Evolutionary conservation across 2,113 vertebrate species (phyloP), one percentile per base, ranked within the genome.

Genomic region (Alaudala cheleensis): DNA sequence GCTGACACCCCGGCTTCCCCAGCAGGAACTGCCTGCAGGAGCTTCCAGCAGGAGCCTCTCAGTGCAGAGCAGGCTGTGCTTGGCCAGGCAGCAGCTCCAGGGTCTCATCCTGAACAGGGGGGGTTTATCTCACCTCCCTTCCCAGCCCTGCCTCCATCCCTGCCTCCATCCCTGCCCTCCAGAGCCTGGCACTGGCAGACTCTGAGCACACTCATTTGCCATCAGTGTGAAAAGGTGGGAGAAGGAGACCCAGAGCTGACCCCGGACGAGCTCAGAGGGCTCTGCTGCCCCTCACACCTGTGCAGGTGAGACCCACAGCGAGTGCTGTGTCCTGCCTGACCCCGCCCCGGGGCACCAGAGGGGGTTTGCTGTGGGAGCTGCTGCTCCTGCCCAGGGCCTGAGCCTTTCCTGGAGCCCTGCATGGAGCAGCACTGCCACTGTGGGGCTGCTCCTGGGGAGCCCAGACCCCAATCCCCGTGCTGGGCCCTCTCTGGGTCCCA

Each of bases 41-140:
- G 64, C 31, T 9, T 7, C 29, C 76, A 31, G 7, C 33, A 8
- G 61, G 1, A n/a, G 31, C 66, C 42, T 24, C 10, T 23, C 7
- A 40, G 28, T 0, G 9, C 71, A 40, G 28, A 61, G 76, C 47
- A 44, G 13, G 53, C 37, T 26, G 26, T 24, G 49, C 9, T 3
- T 37, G 53, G 29, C 37, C 39, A 39, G 60, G 33, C 2, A 2
- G 54, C 54, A 53, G 47, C 17, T 34, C 49, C 12, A 7, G 0
- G 8, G 14, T 10, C 40, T 40, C 1, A 57, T n/a, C 37, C 16
- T 0, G 0, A 49, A 12, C 3, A 9, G 3, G 0, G 5, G n/a
- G 62, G 22, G 34, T 42, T 11, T 67, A 4, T 6, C 5, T n/a
- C 18, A 20, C 14, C 33, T 72, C 76, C 15, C 49, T 39, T 88